phyloP scores from a whole-genome alignment of 2,797 vertebrate species.

The Xenopus petersii region DNA sequence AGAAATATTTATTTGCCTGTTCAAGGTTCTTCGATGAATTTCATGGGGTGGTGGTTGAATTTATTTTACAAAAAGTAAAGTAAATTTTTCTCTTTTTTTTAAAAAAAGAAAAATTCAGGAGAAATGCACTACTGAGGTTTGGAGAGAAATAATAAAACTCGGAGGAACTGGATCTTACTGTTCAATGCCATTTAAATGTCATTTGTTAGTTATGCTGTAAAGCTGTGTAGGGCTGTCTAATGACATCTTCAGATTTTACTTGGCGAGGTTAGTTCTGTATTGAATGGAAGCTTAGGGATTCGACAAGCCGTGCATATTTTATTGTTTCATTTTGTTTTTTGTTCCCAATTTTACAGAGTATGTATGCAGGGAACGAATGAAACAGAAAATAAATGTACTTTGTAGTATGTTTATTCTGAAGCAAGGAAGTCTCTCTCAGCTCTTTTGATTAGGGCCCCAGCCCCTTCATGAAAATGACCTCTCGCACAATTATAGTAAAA shows the following conservation, averaged over 20 bases:
- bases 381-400: too few relatives aligned
- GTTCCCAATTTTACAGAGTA: not conserved
- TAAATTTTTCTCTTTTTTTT: conserved; percentile 11
- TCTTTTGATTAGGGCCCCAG: too few relatives aligned
- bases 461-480: too few relatives aligned
- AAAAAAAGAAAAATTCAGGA: conserved; percentile 30
- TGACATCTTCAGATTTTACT: conserved; percentile 48
- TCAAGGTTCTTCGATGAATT: too few relatives aligned
- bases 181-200: conserved; percentile 50
- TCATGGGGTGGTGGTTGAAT: too few relatives aligned
- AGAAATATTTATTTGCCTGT: too few relatives aligned
- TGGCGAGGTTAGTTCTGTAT: conserved; percentile 39
- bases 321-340: conserved; percentile 4
- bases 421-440: too few relatives aligned
- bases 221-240: conserved; percentile 41
- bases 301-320: conserved; percentile 17
- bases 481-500: too few relatives aligned
- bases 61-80: too few relatives aligned
- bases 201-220: conserved; percentile 49
- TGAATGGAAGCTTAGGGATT: conserved; percentile 24
- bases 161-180: conserved; percentile 39
- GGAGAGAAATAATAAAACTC: conserved; percentile 47
- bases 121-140: conserved; percentile 49
- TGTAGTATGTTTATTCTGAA: too few relatives aligned
- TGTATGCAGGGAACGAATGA: too few relatives aligned